Evolutionary conservation across 2,113 vertebrate genomes (phyloP).

Genomic region (Dicerorhinus sumatrensis): DNA sequence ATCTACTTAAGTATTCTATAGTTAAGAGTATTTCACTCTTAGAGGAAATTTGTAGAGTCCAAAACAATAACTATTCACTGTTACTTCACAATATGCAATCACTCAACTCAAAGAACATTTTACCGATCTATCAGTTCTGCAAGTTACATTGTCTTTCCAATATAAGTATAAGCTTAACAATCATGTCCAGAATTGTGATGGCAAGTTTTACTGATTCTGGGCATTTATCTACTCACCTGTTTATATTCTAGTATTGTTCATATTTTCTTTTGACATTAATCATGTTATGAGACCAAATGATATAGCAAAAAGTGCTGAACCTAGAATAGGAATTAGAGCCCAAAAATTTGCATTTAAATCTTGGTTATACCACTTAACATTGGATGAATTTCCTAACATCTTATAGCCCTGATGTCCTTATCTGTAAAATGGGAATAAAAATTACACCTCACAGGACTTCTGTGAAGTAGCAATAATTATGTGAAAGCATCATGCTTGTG

Average conservation of each 20-base stretch:
- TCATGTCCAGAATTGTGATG: constrained; percentile 22
- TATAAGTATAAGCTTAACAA: background rate
- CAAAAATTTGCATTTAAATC: background rate
- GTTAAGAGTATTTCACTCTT: background rate
- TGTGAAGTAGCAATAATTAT: background rate
- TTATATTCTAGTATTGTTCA: background rate
- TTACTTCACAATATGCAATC: background rate
- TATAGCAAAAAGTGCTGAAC: background rate
- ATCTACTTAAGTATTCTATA: background rate
- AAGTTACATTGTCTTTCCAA: constrained; percentile 30
- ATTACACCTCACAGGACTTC: background rate
- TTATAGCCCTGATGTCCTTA: background rate
- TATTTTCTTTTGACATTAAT: constrained; percentile 49
- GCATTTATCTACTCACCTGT: background rate
- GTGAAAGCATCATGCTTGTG: background rate
- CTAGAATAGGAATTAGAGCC: background rate
- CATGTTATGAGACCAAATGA: constrained; percentile 2
- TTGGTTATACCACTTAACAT: background rate
- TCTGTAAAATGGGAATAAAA: constrained; percentile 34
- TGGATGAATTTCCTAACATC: constrained; percentile 20
- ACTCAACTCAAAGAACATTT: constrained; percentile 32
- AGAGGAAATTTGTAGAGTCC: background rate
- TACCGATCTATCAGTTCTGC: background rate
- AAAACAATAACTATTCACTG: constrained; percentile 26
- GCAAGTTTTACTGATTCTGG: background rate